Percentiles rank a stretch among this genome's conserved stretches.
Conservation (phyloP, 2,888 invertebrate species). For the Drosophila lacicola region DNA sequence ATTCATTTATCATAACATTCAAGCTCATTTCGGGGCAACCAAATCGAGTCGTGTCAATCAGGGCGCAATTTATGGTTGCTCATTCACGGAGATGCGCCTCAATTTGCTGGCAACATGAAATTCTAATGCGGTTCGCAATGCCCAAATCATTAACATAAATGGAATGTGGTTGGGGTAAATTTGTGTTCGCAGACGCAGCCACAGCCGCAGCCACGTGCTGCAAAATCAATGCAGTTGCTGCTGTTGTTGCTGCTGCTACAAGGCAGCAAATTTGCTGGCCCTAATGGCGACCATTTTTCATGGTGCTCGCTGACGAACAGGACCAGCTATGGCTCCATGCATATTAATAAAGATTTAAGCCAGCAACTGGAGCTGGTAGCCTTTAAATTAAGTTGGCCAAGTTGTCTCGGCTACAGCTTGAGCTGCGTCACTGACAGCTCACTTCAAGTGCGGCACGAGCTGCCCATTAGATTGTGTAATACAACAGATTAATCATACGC, state of each 20-base stretch:
- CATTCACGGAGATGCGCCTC: constrained; percentile 24
- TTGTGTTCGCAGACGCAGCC: background rate
- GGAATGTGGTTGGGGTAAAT: constrained; percentile 45
- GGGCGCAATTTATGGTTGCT: constrained; percentile 50
- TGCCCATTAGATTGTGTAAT: constrained; percentile 71
- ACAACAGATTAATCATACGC: constrained; percentile 77
- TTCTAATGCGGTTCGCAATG: constrained; percentile 51
- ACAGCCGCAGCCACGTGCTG: constrained; percentile 40
- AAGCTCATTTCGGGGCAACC: constrained; percentile 12
- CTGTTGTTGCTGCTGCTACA: constrained; percentile 21
- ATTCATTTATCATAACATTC: constrained; percentile 12
- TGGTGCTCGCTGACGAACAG: constrained; percentile 26
- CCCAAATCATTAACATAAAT: constrained; percentile 72
- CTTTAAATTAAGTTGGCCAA: constrained; percentile 62
- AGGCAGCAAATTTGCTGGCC: constrained; percentile 61
- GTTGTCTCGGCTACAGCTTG: constrained; percentile 20
- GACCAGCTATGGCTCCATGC: constrained; percentile 49
- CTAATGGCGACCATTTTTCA: constrained; percentile 70
- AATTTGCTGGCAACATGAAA: constrained; percentile 46
- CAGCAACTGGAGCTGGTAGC: constrained; percentile 23
- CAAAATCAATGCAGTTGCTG: constrained; percentile 71
- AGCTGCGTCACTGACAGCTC: constrained; percentile 42
- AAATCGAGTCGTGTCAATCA: constrained; percentile 50
- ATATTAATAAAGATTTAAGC: constrained; percentile 77
- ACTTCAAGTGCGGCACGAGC: constrained; percentile 65